Base-by-base conservation (phyloP, 2,113 vertebrate genomes). In the Lichenostomus cassidix region DNA sequence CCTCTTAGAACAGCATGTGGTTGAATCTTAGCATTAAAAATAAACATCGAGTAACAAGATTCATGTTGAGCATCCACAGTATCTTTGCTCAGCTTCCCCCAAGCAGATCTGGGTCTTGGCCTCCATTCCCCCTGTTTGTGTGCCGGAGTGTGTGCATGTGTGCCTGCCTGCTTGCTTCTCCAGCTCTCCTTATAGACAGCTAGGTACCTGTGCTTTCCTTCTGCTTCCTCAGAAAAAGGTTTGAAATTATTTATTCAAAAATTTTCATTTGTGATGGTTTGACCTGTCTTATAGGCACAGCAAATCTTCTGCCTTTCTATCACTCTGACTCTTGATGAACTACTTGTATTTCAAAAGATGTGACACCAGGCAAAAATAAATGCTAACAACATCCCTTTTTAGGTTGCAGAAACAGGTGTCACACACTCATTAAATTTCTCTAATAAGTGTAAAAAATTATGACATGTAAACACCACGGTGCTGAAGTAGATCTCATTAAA, bases 11-110 rank as follows among this genome's bases (percentile, higher is more conserved):
- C 31, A 80, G 71, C 74, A 59, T 41, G 62, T 67, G 42, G 18
- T 76, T 59, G 73, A 78, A 94, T 59, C 67, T 80, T 46, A 52
- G 88, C 76, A 62, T 83, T 88, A 77, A 92, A 96, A 94, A 77
- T 83, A 92, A 90, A 77, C 59, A 60, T 31, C 39, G 39, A 73
- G 59, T 83, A 74, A 80, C 29, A 65, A 80, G 85, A 86, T 69
- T 65, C 44, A 11, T 10, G 7, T 20, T 58, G 42, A 76, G 28
- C 10, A 46, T 31, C 63, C 31, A 28, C 46, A 31, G 46, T 53
- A 56, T 6, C 70, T 75, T 88, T 59, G 42, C 24, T 83, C 60
- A 59, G 70, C 62, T 79, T 81, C 22, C 16, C 31, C 52, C 19
- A 41, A 46, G n/a, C 41, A 71, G 27, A 53, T 52, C 58, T 46